Conservation (phyloP, 1,140 invertebrate species). For the Piezodorus guildinii region DNA sequence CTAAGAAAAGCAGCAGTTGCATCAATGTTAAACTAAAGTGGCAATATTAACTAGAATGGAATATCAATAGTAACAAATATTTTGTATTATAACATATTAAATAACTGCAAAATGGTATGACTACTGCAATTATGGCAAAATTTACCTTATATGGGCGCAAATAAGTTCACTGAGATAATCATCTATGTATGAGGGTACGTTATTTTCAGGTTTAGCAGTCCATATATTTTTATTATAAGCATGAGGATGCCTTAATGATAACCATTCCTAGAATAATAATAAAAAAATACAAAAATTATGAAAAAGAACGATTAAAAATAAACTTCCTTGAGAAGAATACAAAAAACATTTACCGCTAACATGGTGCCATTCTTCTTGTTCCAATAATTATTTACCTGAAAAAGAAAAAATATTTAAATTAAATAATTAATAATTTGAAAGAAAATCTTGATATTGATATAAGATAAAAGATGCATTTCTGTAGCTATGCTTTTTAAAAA, state of each 20-base stretch:
- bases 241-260: slow-evolving; percentile 22
- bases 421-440: not conserved
- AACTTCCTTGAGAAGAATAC: not conserved
- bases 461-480: too few species aligned
- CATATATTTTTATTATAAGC: slow-evolving; percentile 17
- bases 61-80: too few species aligned
- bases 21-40: too few species aligned
- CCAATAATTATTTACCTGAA: slow-evolving; percentile 21
- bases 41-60: too few species aligned
- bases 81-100: not conserved
- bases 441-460: too few species aligned
- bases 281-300: too few species aligned
- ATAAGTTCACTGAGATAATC: slow-evolving; percentile 21
- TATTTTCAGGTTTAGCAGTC: slow-evolving; percentile 1
- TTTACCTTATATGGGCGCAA: slow-evolving; percentile 22
- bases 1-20: too few species aligned
- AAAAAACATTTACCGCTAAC: slow-evolving; percentile 22
- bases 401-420: slow-evolving; percentile 5
- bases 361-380: slow-evolving; percentile 22
- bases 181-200: slow-evolving; percentile 15
- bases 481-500: too few species aligned
- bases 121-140: not conserved
- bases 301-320: slow-evolving; percentile 9
- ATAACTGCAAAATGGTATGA: slow-evolving; percentile 35
- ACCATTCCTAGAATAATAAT: slow-evolving; percentile 22